phyloP scores from a whole-genome alignment of 2,888 invertebrate species.

The Xestobium rufovillosum region DNA sequence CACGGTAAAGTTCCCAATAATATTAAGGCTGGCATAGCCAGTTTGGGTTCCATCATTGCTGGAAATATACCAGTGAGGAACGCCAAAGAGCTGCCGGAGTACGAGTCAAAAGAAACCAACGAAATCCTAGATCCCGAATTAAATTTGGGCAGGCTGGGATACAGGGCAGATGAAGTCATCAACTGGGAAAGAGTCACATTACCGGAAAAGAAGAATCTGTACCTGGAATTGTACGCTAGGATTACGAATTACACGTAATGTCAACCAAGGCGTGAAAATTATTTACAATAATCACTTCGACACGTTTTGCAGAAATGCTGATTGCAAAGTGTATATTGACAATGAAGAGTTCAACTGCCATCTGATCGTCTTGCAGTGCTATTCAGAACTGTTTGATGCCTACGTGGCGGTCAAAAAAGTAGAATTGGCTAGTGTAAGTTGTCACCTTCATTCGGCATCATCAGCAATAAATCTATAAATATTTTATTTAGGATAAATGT shows the following conservation, averaged over 20 bases:
- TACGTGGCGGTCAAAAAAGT: slow-evolving; percentile 41
- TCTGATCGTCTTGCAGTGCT: slow-evolving; percentile 60
- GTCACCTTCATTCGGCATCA: too few species aligned
- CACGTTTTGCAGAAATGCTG: slow-evolving; percentile 53
- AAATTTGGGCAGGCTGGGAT: slow-evolving; percentile 51
- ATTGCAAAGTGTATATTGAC: slow-evolving; percentile 57
- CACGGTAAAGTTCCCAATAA: background rate
- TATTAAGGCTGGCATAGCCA: slow-evolving; percentile 29
- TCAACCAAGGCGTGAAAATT: too few species aligned
- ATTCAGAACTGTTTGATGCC: slow-evolving; percentile 57
- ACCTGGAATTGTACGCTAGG: slow-evolving; percentile 56
- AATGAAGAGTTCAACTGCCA: slow-evolving; percentile 63
- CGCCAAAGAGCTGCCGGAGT: slow-evolving; percentile 34
- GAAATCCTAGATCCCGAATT: slow-evolving; percentile 44
- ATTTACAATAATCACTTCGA: slow-evolving; percentile 5
- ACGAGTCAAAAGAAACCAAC: slow-evolving; percentile 37
- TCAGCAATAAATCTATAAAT: slow-evolving; percentile 6
- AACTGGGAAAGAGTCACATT: slow-evolving; percentile 56
- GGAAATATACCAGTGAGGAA: slow-evolving; percentile 31
- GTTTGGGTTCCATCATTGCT: slow-evolving; percentile 28
- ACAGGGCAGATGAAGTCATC: slow-evolving; percentile 49
- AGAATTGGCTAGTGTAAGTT: slow-evolving; percentile 38
- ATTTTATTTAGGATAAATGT: slow-evolving; percentile 34
- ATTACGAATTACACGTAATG: slow-evolving; percentile 60
- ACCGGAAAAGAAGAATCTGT: slow-evolving; percentile 61